These are phyloP conservation scores for Girardia tigrina DNA, from an alignment of 2,888 invertebrate genomes.

Conservation along the genomic window DNA sequence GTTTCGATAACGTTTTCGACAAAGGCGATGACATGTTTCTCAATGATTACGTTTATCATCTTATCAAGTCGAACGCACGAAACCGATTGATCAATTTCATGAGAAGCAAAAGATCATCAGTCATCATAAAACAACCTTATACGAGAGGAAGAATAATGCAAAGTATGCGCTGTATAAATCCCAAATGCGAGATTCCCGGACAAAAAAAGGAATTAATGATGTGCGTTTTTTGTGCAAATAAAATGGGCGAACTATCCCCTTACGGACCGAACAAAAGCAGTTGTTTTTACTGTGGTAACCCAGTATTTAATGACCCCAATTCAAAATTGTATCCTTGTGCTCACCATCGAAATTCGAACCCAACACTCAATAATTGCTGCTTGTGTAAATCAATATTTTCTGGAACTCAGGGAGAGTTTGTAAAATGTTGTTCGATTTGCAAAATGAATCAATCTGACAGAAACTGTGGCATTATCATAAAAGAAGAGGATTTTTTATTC, in stretches of 20 bases:
- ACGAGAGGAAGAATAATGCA: constrained; percentile 23
- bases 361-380: background rate
- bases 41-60: background rate
- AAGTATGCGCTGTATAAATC: constrained; percentile 19
- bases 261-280: background rate
- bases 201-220: constrained; percentile 24
- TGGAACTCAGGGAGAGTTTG: background rate
- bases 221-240: constrained; percentile 27
- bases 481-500: background rate
- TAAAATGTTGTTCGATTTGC: background rate
- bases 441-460: background rate
- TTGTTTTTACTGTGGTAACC: background rate
- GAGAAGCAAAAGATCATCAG: background rate
- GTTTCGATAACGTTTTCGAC: background rate
- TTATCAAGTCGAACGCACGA: background rate
- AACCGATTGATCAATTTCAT: background rate
- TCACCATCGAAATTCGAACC: background rate
- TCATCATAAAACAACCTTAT: background rate
- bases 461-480: background rate
- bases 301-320: background rate
- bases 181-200: background rate
- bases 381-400: background rate
- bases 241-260: background rate
- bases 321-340: background rate
- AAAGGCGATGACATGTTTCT: background rate